Conservation (phyloP, 2,797 vertebrate species). For the Pagetopsis macropterus region DNA sequence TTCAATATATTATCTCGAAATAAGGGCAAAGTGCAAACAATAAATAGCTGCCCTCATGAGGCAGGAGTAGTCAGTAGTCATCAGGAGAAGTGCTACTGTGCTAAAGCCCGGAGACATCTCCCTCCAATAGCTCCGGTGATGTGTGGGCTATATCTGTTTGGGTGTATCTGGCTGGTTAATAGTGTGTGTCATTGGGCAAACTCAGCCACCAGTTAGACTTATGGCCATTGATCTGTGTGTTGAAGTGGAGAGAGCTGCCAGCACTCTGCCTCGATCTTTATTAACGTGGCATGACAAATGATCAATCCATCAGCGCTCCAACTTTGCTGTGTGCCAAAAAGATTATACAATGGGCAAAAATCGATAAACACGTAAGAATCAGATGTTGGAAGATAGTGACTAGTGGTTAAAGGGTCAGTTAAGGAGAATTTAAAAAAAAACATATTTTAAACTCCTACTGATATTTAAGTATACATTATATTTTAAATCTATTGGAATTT, state of each 20-base stretch:
- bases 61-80: slow-evolving; percentile 4
- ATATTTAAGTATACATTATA: background rate
- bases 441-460: background rate
- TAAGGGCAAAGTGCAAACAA: background rate
- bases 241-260: slow-evolving; percentile 55
- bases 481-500: background rate
- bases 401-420: slow-evolving; percentile 19
- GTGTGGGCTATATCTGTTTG: slow-evolving; percentile 42
- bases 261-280: slow-evolving; percentile 57
- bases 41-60: background rate
- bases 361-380: slow-evolving; percentile 36
- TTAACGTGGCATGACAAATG: slow-evolving; percentile 70
- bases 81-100: background rate
- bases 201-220: slow-evolving; percentile 69
- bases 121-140: slow-evolving; percentile 6
- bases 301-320: slow-evolving; percentile 62
- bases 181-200: slow-evolving; percentile 67
- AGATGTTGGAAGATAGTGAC: slow-evolving; percentile 8
- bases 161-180: slow-evolving; percentile 52
- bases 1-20: background rate
- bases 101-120: slow-evolving; percentile 19
- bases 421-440: slow-evolving; percentile 1
- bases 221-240: slow-evolving; percentile 69
- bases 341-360: slow-evolving; percentile 51
- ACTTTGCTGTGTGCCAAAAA: slow-evolving; percentile 34